Conservation (phyloP, 2,888 invertebrate species). For the Lycaena phlaeas region DNA sequence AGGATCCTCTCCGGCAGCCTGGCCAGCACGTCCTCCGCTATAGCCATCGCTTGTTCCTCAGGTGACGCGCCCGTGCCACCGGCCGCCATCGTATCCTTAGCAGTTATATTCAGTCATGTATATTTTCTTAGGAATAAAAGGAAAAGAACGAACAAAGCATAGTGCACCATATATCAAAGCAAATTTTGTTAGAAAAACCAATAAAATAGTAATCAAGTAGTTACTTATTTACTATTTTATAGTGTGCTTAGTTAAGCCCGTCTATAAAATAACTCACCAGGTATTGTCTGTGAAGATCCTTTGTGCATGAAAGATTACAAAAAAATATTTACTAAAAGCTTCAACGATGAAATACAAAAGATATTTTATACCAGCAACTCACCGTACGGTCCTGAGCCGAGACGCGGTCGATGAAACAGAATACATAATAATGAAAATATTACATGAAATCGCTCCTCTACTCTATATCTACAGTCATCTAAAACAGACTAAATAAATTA, state of each 20-base stretch:
- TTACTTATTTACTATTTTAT: no score
- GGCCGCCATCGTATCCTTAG: constrained; percentile 75
- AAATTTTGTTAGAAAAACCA: no score
- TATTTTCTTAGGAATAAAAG: no score
- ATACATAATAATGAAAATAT: constrained; percentile 15
- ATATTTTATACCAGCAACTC: constrained; percentile 28
- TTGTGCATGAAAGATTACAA: constrained; percentile 33
- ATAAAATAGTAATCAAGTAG: no score
- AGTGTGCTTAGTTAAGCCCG: no score
- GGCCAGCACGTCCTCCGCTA: constrained; percentile 83
- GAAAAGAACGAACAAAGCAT: no score
- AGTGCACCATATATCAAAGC: no score
- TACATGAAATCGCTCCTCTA: constrained; percentile 8
- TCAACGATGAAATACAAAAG: constrained; percentile 10
- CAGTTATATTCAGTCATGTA: not conserved
- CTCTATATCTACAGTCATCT: no score
- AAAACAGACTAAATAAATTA: no score
- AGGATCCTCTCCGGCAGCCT: constrained; percentile 81
- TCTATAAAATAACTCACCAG: no score
- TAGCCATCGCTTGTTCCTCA: constrained; percentile 85
- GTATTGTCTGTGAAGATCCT: constrained; percentile 64
- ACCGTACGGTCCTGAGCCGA: constrained; percentile 53
- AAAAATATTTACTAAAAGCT: constrained; percentile 19
- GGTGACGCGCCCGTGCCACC: constrained; percentile 78
- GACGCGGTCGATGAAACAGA: constrained; percentile 24